Percentiles rank a stretch among this genome's conserved stretches.
Evolutionary conservation across 2,113 vertebrate species (phyloP).

Genomic region (Microcebus ravelobensis): DNA sequence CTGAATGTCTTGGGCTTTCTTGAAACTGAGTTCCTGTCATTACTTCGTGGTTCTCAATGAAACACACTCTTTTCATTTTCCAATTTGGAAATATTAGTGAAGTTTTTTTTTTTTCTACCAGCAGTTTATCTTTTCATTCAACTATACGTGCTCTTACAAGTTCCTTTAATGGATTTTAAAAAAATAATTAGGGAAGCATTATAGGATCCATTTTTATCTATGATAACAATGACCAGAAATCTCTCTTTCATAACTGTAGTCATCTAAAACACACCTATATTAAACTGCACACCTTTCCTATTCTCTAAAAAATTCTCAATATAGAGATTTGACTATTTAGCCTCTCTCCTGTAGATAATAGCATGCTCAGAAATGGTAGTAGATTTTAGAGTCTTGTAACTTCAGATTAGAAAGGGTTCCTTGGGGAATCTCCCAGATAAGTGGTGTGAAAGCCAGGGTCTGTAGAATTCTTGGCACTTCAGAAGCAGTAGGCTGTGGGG

Average conservation of each 20-base stretch:
- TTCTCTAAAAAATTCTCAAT: neutral
- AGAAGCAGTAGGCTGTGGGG: neutral
- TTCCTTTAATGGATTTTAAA: neutral
- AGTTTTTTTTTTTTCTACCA: neutral
- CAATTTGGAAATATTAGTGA: constrained; percentile 43
- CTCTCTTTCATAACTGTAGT: neutral
- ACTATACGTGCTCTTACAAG: neutral
- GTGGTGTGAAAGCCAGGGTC: neutral
- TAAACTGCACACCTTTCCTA: neutral
- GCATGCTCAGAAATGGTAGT: neutral
- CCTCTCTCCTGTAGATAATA: neutral
- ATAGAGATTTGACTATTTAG: neutral
- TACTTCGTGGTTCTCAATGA: constrained; percentile 51
- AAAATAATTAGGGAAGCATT: constrained; percentile 18
- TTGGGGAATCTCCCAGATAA: neutral
- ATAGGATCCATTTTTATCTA: neutral
- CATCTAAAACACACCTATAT: neutral
- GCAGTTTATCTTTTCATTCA: constrained; percentile 36
- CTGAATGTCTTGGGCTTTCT: constrained; percentile 64
- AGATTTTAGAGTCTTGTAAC: constrained; percentile 15
- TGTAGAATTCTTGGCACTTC: neutral
- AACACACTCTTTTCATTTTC: constrained; percentile 44
- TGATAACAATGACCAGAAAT: neutral
- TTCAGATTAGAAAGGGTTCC: constrained; percentile 9
- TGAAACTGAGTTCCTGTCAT: constrained; percentile 65